A percentile compares a stretch with the other conserved stretches of the same genome.
phyloP scores from a whole-genome alignment of 2,113 vertebrate species.

The Trochalopteron elliotii region DNA sequence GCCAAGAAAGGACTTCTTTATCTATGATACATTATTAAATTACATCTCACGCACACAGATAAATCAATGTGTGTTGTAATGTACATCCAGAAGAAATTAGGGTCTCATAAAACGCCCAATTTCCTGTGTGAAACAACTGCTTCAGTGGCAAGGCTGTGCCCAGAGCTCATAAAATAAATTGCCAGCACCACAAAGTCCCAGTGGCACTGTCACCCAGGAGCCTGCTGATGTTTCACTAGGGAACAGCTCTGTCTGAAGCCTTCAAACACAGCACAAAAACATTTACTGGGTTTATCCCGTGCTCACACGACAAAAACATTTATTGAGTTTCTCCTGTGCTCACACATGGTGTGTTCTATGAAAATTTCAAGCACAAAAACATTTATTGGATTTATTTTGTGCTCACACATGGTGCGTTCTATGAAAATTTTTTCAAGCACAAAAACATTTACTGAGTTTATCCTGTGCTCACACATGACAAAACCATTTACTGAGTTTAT shows the following conservation, averaged over 20 bases:
- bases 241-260: not conserved
- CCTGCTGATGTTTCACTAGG: not conserved
- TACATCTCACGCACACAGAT: not conserved
- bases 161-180: not conserved
- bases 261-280: not conserved
- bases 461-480: not conserved
- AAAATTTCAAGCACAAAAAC: too few species aligned
- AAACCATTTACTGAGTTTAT: not conserved
- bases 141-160: not conserved
- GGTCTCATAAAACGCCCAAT: not conserved
- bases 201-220: not conserved
- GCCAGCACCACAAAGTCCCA: not conserved
- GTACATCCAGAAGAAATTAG: not conserved
- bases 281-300: too few species aligned
- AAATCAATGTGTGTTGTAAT: not conserved
- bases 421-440: not conserved
- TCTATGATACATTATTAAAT: not conserved
- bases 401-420: not conserved
- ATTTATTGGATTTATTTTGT: too few species aligned
- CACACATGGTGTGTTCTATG: too few species aligned
- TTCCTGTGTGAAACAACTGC: not conserved
- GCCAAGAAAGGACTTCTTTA: not conserved
- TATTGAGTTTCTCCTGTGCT: too few species aligned
- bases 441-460: not conserved
- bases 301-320: too few species aligned